A percentile compares a stretch with the other conserved stretches of the same genome.
phyloP scores from a whole-genome alignment of 2,113 vertebrate genomes.

The Ciconia maguari region DNA sequence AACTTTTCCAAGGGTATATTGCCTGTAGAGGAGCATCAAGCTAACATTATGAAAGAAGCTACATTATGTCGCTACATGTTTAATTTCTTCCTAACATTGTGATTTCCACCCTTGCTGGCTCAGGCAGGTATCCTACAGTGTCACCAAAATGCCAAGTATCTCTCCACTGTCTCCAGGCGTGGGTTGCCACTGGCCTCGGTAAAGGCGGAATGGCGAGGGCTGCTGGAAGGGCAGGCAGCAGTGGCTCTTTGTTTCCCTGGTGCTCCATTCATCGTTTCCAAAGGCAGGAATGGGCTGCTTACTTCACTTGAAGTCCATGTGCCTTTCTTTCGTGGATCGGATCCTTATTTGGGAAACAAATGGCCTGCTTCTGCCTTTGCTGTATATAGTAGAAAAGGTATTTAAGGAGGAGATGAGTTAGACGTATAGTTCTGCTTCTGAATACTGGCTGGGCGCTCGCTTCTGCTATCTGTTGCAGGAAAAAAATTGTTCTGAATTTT shows the following conservation, averaged over 20 bases:
- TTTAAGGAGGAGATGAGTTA: not conserved
- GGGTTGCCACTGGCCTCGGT: accelerated
- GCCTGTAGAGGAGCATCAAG: not conserved
- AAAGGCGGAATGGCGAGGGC: accelerated
- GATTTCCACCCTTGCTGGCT: not conserved
- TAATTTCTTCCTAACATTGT: not conserved
- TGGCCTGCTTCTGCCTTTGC: not conserved
- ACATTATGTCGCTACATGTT: accelerated
- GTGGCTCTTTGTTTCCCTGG: not conserved
- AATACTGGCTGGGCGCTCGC: accelerated
- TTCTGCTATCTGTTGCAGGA: not conserved
- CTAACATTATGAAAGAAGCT: not conserved
- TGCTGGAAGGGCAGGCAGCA: not conserved
- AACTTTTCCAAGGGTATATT: not conserved
- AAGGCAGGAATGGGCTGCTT: not conserved
- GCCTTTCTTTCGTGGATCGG: not conserved
- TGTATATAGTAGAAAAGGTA: not conserved
- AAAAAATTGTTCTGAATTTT: not conserved
- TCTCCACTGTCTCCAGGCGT: accelerated
- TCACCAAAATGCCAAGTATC: not conserved
- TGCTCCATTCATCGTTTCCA: not conserved
- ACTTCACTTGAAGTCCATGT: not conserved
- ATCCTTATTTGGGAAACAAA: not conserved
- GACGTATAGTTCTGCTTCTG: not conserved
- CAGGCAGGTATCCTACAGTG: not conserved